A percentile compares a stretch with the other conserved stretches of the same genome.
These are phyloP conservation scores for Gallinago undulata DNA, from an alignment of 2,113 vertebrate species.

Conservation along the genomic window DNA sequence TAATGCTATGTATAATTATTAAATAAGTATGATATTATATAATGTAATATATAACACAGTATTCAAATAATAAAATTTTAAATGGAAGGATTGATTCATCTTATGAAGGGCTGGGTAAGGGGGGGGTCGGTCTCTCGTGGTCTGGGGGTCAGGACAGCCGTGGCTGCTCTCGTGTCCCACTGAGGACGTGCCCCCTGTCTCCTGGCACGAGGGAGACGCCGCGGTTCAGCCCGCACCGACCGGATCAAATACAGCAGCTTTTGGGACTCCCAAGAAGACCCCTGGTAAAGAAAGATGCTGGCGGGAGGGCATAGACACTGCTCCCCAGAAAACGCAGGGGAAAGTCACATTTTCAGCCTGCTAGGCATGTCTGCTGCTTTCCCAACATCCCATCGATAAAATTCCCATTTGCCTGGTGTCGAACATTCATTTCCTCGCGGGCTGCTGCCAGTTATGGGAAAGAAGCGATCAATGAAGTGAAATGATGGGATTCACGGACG, in stretches of 20 bases:
- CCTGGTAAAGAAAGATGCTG: not conserved
- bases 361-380: not conserved
- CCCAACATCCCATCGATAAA: conserved; percentile 12
- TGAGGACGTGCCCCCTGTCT: not conserved
- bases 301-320: not conserved
- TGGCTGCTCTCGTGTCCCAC: not conserved
- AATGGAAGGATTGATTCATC: not conserved
- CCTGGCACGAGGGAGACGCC: not conserved
- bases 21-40: too few relatives aligned
- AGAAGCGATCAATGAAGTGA: conserved; percentile 7
- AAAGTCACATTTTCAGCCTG: not conserved
- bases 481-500: not conserved
- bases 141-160: not conserved
- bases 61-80: too few relatives aligned
- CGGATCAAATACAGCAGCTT: not conserved
- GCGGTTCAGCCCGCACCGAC: not conserved
- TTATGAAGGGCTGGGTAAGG: not conserved
- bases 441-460: not conserved
- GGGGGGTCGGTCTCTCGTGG: not conserved
- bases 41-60: too few relatives aligned
- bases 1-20: too few relatives aligned
- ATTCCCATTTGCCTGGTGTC: conserved; percentile 20
- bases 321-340: not conserved
- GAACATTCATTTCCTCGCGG: not conserved
- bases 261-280: not conserved